Evolutionary conservation across 2,888 invertebrate species (phyloP).

Genomic region (Morinoia aosen): DNA sequence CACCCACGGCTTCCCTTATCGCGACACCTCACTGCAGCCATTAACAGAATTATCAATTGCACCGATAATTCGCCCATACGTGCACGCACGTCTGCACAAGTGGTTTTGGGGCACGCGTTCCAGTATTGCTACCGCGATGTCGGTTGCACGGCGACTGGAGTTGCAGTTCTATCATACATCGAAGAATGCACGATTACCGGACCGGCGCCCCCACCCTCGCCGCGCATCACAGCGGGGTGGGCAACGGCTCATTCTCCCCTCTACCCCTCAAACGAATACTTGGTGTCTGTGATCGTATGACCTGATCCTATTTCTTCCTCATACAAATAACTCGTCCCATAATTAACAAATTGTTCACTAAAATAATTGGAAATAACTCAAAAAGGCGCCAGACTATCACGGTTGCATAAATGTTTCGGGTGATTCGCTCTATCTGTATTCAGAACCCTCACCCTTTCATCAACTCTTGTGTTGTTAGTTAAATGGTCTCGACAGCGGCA

Average conservation of each 20-base stretch:
- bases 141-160: background rate
- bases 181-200: background rate
- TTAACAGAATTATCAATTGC: background rate
- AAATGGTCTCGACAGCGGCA: background rate
- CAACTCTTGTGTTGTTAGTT: background rate
- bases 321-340: background rate
- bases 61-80: background rate
- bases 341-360: no score
- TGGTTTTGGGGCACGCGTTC: background rate
- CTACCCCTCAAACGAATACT: background rate
- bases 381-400: background rate
- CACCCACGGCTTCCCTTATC: background rate
- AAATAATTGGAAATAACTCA: background rate
- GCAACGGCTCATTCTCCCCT: background rate
- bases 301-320: background rate
- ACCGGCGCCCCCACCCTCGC: background rate
- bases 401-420: background rate
- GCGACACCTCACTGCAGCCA: slow-evolving; percentile 3
- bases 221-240: background rate
- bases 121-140: slow-evolving; percentile 7
- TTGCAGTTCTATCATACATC: background rate
- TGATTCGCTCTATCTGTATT: background rate
- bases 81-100: background rate
- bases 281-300: background rate
- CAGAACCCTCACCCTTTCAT: background rate